Conservation (phyloP, 2,888 invertebrate genomes). For the Tetragnatha montana region DNA sequence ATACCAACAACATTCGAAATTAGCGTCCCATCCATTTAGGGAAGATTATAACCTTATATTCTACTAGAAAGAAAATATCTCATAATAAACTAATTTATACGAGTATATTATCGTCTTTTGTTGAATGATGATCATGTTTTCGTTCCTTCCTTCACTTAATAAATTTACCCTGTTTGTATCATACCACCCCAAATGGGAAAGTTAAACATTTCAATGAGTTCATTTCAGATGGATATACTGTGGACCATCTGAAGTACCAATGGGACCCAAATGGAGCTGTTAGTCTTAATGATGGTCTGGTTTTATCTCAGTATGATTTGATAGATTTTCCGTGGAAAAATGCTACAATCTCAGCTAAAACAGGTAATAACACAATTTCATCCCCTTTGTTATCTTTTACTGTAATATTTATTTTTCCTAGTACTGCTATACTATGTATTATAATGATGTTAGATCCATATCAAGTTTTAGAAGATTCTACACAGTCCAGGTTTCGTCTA, state of each 20-base stretch:
- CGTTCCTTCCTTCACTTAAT: too few relatives aligned
- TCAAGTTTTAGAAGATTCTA: background rate
- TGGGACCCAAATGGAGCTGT: slow-evolving; percentile 88
- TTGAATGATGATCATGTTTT: too few relatives aligned
- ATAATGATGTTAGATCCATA: background rate
- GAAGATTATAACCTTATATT: too few relatives aligned
- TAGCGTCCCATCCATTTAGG: too few relatives aligned
- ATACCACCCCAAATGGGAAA: too few relatives aligned
- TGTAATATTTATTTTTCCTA: too few relatives aligned
- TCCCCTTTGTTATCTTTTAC: too few relatives aligned
- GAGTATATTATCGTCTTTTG: too few relatives aligned
- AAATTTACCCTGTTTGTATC: too few relatives aligned
- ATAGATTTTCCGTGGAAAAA: slow-evolving; percentile 90
- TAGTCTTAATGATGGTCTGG: slow-evolving; percentile 91
- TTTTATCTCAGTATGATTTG: slow-evolving; percentile 94
- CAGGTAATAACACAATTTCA: slow-evolving; percentile 24
- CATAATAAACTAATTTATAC: too few relatives aligned
- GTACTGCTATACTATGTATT: background rate
- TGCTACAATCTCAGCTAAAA: slow-evolving; percentile 80
- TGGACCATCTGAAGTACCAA: slow-evolving; percentile 88
- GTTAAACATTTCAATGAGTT: background rate
- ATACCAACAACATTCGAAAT: too few relatives aligned
- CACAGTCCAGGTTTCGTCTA: background rate
- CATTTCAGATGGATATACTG: slow-evolving; percentile 89
- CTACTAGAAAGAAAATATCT: too few relatives aligned